Conservation (phyloP, 2,113 vertebrate genomes). For the Azemiops feae region DNA sequence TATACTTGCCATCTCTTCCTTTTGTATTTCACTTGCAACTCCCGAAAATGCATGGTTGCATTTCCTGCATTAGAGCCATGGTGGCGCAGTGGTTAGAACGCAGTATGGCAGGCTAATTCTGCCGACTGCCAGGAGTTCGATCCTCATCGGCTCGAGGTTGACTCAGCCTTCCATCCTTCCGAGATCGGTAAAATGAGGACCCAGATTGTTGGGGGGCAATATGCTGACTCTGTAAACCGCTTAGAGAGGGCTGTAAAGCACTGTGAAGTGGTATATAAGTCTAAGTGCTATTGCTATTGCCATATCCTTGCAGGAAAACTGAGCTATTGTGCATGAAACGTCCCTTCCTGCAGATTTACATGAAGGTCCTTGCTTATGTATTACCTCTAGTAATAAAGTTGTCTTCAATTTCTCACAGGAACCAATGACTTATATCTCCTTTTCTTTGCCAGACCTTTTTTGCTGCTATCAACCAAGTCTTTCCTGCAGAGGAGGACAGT, state of each 20-base stretch:
- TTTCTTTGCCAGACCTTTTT: slow-evolving; percentile 80
- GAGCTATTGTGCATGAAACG: not conserved
- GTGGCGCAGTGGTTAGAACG: not conserved
- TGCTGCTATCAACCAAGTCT: slow-evolving; percentile 91
- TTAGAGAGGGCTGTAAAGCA: not conserved
- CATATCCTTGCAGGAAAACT: not conserved
- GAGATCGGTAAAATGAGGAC: not conserved
- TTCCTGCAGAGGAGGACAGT: slow-evolving; percentile 92
- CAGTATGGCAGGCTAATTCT: not conserved
- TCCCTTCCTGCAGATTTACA: not conserved
- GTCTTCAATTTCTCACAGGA: not conserved
- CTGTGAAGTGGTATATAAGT: not conserved
- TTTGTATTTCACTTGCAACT: not conserved
- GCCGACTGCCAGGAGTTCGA: not conserved
- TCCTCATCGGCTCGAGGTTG: not conserved
- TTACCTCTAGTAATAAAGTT: not conserved
- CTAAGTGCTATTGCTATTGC: not conserved
- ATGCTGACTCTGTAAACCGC: not conserved
- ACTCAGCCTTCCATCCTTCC: not conserved
- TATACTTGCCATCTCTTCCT: not conserved
- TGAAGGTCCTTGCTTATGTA: not conserved
- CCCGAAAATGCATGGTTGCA: not conserved
- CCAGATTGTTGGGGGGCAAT: not conserved
- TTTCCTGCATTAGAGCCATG: not conserved
- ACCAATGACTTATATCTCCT: slow-evolving; percentile 30